Conservation (phyloP, 2,113 vertebrate genomes). For the Gopherus flavomarginatus region DNA sequence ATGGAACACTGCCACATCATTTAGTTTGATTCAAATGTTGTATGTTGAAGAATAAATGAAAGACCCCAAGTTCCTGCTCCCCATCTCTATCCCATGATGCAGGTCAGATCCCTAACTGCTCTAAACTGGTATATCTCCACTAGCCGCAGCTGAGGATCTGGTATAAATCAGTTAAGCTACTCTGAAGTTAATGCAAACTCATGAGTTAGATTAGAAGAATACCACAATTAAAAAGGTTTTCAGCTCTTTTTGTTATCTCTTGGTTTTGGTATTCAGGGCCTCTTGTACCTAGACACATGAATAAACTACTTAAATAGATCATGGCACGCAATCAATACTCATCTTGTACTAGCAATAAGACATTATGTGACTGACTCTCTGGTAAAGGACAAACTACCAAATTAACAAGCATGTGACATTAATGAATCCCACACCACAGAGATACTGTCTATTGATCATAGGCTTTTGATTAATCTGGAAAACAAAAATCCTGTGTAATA, state of each 20-base stretch:
- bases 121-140: neutral
- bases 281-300: neutral
- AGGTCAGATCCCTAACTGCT: neutral
- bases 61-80: neutral
- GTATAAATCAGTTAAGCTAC: neutral
- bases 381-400: conserved; percentile 21
- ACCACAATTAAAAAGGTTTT: conserved; percentile 9
- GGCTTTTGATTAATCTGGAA: neutral
- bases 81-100: neutral
- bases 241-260: neutral
- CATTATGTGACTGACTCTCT: neutral
- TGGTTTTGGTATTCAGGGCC: neutral
- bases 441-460: neutral
- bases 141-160: neutral
- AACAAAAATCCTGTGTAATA: neutral
- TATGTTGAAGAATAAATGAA: neutral
- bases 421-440: neutral
- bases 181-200: conserved; percentile 4
- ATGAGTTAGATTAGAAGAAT: neutral
- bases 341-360: conserved; percentile 34
- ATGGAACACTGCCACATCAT: neutral
- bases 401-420: neutral
- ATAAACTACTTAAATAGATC: conserved; percentile 40
- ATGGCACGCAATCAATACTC: neutral
- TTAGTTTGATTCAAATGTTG: neutral